Evolutionary conservation across 2,888 invertebrate species (phyloP).

Genomic region (Eremobia ochroleuca): DNA sequence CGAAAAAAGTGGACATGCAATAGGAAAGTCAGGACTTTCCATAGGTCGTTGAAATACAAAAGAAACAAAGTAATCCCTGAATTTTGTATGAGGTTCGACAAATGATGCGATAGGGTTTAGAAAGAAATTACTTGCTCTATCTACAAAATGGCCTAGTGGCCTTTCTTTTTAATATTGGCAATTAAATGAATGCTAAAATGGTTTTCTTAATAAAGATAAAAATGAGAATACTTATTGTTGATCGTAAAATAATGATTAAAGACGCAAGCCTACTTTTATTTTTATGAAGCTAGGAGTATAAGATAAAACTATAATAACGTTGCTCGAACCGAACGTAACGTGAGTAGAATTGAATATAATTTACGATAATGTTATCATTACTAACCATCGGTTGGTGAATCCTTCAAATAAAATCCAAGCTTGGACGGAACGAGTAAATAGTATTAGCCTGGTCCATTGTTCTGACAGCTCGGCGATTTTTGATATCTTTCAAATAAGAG

Average conservation of each 20-base stretch:
- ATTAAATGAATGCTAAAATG: conserved; percentile 22
- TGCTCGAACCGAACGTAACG: conserved; percentile 55
- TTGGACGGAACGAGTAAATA: conserved; percentile 72
- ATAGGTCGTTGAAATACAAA: conserved; percentile 65
- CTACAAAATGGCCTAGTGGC: conserved; percentile 43
- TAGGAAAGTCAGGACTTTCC: conserved; percentile 66
- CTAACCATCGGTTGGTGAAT: conserved; percentile 74
- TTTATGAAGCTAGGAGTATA: conserved; percentile 65
- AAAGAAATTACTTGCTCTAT: conserved; percentile 46
- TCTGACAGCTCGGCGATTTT: conserved; percentile 79
- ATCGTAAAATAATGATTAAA: conserved; percentile 54
- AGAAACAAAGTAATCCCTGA: conserved; percentile 63
- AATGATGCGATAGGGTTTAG: conserved; percentile 55
- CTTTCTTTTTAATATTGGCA: conserved; percentile 11
- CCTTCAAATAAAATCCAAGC: conserved; percentile 72
- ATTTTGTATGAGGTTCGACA: conserved; percentile 67
- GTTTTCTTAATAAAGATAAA: conserved; percentile 45
- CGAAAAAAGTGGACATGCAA: conserved; percentile 71
- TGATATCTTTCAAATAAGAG: conserved; percentile 79
- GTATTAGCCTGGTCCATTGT: conserved; percentile 74
- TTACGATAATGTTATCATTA: conserved; percentile 77
- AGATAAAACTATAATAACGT: conserved; percentile 58
- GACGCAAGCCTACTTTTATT: conserved; percentile 46
- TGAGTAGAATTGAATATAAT: conserved; percentile 77
- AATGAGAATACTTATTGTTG: conserved; percentile 42